These are phyloP conservation scores for Amblyopsis hoosieri DNA, from an alignment of 2,797 vertebrate species.

Conservation along the genomic window DNA sequence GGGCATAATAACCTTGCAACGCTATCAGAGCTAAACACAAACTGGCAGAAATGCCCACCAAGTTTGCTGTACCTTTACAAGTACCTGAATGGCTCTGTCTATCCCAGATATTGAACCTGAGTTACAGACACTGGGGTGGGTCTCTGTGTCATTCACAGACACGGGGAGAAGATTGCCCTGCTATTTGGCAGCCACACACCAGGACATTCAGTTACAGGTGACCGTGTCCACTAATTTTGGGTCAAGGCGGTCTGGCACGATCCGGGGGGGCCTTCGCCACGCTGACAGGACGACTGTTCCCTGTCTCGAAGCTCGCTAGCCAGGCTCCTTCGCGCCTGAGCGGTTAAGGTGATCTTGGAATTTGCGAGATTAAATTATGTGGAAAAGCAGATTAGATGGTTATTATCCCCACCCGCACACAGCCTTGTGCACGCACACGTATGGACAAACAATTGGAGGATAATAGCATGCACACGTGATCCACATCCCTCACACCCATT, in stretches of 20 bases:
- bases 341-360: conserved; percentile 59
- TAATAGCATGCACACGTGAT: too few relatives aligned
- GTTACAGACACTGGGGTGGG: neutral
- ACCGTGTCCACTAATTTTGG: conserved; percentile 30
- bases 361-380: conserved; percentile 64
- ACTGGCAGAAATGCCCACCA: neutral
- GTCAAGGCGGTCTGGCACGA: conserved; percentile 51
- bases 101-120: neutral
- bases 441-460: too few relatives aligned
- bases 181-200: conserved; percentile 33
- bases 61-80: neutral
- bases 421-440: too few relatives aligned
- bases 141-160: conserved; percentile 28
- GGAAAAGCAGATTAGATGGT: conserved; percentile 66
- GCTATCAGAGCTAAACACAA: conserved; percentile 34
- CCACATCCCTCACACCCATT: too few relatives aligned
- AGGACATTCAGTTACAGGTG: conserved; percentile 39
- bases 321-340: conserved; percentile 48
- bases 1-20: conserved; percentile 16
- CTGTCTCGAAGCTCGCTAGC: neutral
- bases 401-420: conserved; percentile 42
- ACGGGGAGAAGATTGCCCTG: conserved; percentile 29
- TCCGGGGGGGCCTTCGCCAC: conserved; percentile 17
- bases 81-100: neutral
- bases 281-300: conserved; percentile 47